Evolutionary conservation across 2,888 invertebrate species (phyloP), one percentile per base, ranked within the genome.

Genomic region (Eledona agricola): DNA sequence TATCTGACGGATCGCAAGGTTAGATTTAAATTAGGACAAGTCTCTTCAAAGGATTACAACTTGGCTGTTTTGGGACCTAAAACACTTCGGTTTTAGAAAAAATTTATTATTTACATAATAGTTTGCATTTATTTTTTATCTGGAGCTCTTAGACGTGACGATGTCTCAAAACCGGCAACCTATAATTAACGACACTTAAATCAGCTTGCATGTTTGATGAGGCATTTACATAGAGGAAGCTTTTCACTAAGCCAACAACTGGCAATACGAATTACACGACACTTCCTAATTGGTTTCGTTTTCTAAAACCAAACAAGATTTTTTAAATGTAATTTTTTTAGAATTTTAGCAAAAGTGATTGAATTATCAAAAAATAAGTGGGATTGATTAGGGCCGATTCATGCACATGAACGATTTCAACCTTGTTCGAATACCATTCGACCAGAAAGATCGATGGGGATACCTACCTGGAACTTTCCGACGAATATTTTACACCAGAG

Each of bases 371-470:
- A 43, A 43, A 43, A 29, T 51, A 51, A 34, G 50, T 34, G 28
- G 29, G 43, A 28, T 11, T 22, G 47, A 25, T 31, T 37, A 34
- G 29, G 26, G 40, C 20, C 22, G 26, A 52, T 52, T 32, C 38
- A 47, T 28, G 11, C 47, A 47, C 52, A 38, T 52, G 26, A 47
- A 26, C 40, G 45, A 55, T 50, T 50, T 32, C 45, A 45, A 26
- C 45, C 38, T 45, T 45, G 45, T 46, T 51, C 51, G 20, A 19
- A 31, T 3, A 26, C 11, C 26, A 9, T 50, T 51, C 55, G 46
- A 55, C 55, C 55, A 51, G 50, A 51, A 55, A 46, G 46, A 55
- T 55, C 55, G 51, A 55, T 55, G 55, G 20, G 32, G 22, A 31
- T 20, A 32, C n/a, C 51, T 29, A 46, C 28, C 52, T 38, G 22